Base-by-base conservation (phyloP, 1,140 invertebrate species). In the Drosophila pseudoobscura region DNA sequence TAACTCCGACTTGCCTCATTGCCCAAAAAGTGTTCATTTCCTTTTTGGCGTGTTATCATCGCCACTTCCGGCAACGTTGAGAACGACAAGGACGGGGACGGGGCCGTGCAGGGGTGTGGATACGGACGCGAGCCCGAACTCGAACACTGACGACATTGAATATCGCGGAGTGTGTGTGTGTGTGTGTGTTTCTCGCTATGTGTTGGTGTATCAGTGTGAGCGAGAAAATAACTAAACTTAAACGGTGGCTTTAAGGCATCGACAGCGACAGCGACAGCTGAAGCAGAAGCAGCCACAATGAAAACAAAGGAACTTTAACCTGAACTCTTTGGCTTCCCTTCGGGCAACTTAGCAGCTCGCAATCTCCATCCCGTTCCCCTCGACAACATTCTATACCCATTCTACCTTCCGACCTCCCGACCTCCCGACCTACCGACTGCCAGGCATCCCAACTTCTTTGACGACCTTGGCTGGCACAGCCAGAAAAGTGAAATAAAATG, bases 1-100 rank as follows among this genome's bases (percentile, higher is more conserved):
- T 59, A 59, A 57, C 66, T 56, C 39, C 52, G 46, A 54, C 24
- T 56, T 69, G 51, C 52, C 46, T 74, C 71, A 65, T 66, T 85
- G 76, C 59, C 83, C 77, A 80, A 82, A 88, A 88, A 87, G 75
- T 79, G 83, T 87, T 87, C 83, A 88, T 88, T 87, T 87, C 83
- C 83, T 88, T 66, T 88, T 69, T 54, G 75, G 71, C 83, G 63
- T 63, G 80, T 77, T 84, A 84, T 84, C 79, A 87, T 76, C 75
- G 75, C 63, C 83, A 83, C 78, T 83, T 87, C 83, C 83, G 77
- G 80, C 60, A 55, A 60, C 63, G 44, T 26, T 46, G 61, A 50
- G 24, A 29, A 45, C 29, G 35, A 15, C 6, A 52, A 73, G 53
- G 53, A 55, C 49, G 68, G 9, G 31, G 31, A 35, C 9, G 20